Evolutionary conservation across 2,797 vertebrate genomes (phyloP).

Genomic region (Synanceia verrucosa): DNA sequence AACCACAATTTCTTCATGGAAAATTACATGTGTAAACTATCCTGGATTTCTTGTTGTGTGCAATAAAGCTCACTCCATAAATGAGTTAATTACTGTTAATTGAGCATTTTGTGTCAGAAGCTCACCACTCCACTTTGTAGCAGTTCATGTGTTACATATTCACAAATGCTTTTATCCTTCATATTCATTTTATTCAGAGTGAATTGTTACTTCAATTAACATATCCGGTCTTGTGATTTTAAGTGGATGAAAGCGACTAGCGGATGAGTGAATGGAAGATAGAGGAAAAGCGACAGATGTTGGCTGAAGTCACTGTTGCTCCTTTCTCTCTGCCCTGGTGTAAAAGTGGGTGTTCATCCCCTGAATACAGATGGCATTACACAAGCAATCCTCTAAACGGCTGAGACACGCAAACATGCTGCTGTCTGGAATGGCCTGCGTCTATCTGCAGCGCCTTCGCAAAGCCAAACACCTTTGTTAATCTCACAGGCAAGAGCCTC

Average conservation of each 20-base stretch:
- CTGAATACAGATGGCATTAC: slow-evolving; percentile 85
- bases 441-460: slow-evolving; percentile 56
- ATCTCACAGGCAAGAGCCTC: slow-evolving; percentile 57
- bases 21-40: background rate
- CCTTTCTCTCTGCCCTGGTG: slow-evolving; percentile 70
- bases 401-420: slow-evolving; percentile 76
- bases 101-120: background rate
- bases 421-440: slow-evolving; percentile 65
- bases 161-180: slow-evolving; percentile 23
- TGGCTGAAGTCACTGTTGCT: slow-evolving; percentile 61
- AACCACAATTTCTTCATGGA: background rate
- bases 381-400: slow-evolving; percentile 82
- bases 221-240: slow-evolving; percentile 35
- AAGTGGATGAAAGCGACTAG: slow-evolving; percentile 63
- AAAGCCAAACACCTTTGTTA: slow-evolving; percentile 62
- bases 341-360: slow-evolving; percentile 79
- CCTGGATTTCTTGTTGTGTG: background rate
- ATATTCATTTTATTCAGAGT: slow-evolving; percentile 19
- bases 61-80: background rate
- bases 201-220: slow-evolving; percentile 39
- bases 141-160: slow-evolving; percentile 26
- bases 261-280: slow-evolving; percentile 55
- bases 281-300: slow-evolving; percentile 64
- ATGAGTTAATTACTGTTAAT: slow-evolving; percentile 13
- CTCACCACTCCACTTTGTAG: slow-evolving; percentile 20